Conservation (phyloP, 1,140 invertebrate genomes). For the Zaprionus ornatus region DNA sequence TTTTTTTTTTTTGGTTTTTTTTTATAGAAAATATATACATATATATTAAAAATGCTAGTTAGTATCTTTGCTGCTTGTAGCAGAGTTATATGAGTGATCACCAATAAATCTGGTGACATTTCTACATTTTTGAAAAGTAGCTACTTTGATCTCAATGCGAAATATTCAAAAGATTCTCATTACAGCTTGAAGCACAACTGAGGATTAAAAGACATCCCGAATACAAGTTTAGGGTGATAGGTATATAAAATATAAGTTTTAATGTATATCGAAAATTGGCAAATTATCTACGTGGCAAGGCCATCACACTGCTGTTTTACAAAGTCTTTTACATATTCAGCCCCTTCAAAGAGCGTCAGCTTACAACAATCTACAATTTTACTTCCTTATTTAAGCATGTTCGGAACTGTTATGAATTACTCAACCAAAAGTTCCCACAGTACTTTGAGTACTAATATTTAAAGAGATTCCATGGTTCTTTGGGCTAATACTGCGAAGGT, state of each 20-base stretch:
- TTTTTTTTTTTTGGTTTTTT: slow-evolving; percentile 19
- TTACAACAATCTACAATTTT: neutral
- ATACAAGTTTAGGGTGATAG: neutral
- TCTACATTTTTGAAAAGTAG: slow-evolving; percentile 24
- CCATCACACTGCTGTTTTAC: neutral
- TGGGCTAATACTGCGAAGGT: slow-evolving; percentile 1
- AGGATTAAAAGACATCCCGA: neutral
- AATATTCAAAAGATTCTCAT: neutral
- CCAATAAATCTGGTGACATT: slow-evolving; percentile 1
- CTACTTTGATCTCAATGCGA: slow-evolving; percentile 32
- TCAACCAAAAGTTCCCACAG: neutral
- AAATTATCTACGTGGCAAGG: neutral
- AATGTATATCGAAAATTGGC: neutral
- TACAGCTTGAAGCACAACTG: neutral
- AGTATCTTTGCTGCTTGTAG: slow-evolving; percentile 17
- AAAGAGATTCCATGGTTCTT: neutral
- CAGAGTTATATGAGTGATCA: slow-evolving; percentile 28
- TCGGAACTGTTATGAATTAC: neutral
- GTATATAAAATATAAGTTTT: neutral
- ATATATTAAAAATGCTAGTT: slow-evolving; percentile 23
- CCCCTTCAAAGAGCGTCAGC: neutral
- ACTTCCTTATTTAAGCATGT: neutral
- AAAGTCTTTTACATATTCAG: neutral
- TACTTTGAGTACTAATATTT: neutral
- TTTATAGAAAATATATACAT: slow-evolving; percentile 54